phyloP scores from a whole-genome alignment of 1,140 invertebrate species.

The Drosophila willistoni region DNA sequence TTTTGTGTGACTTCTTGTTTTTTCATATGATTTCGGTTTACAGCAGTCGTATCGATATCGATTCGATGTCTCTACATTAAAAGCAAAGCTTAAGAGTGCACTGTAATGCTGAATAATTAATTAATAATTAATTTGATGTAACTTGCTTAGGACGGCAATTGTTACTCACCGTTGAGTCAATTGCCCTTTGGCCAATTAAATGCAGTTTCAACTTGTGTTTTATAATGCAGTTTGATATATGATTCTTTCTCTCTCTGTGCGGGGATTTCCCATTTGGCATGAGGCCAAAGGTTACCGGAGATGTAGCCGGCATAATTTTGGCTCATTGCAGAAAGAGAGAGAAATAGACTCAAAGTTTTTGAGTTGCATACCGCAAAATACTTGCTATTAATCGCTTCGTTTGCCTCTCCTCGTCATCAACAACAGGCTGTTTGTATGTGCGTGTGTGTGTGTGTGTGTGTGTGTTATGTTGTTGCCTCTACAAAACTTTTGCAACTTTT shows the following conservation, averaged over 20 bases:
- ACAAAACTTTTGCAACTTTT: conserved; percentile 62
- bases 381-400: conserved; percentile 65
- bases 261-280: conserved; percentile 36
- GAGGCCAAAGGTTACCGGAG: conserved; percentile 13
- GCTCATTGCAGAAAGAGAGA: conserved; percentile 1
- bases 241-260: background rate
- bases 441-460: background rate
- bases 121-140: conserved; percentile 38
- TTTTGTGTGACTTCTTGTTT: too few relatives aligned
- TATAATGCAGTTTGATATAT: background rate
- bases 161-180: background rate
- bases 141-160: conserved; percentile 23
- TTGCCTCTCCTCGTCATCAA: conserved; percentile 35
- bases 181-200: conserved; percentile 69
- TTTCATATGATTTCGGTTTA: background rate
- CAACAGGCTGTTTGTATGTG: too few relatives aligned
- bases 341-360: conserved; percentile 11
- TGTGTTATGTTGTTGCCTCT: conserved; percentile 14
- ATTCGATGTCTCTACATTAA: background rate
- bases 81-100: conserved; percentile 31
- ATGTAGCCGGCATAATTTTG: conserved; percentile 30
- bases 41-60: conserved; percentile 3
- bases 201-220: background rate
- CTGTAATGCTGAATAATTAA: conserved; percentile 55
- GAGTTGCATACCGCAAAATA: background rate